Conservation (phyloP, 2,888 invertebrate genomes). For the Megastigmus dorsalis region DNA sequence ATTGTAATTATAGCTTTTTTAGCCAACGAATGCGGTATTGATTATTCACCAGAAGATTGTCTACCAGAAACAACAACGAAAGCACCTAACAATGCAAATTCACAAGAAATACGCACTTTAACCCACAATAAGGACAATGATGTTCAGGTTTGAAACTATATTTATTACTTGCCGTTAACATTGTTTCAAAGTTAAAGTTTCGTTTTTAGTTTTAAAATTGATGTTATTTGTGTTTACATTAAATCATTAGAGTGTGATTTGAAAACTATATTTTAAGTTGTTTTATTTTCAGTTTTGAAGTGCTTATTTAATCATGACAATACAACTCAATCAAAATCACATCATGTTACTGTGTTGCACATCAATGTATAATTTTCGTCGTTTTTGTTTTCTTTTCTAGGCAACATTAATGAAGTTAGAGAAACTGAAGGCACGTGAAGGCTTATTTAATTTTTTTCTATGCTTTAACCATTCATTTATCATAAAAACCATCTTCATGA, state of each 20-base stretch:
- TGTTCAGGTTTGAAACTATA: constrained; percentile 67
- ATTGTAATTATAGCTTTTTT: constrained; percentile 76
- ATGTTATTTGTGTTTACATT: constrained; percentile 4
- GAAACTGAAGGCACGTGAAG: constrained; percentile 79
- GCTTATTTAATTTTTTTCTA: constrained; percentile 67
- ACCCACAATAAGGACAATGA: constrained; percentile 66
- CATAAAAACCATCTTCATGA: constrained; percentile 37
- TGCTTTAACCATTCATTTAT: constrained; percentile 33
- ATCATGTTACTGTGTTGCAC: constrained; percentile 49
- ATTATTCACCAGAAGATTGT: constrained; percentile 75
- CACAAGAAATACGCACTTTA: constrained; percentile 48
- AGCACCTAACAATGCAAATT: constrained; percentile 61
- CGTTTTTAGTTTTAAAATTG: too few relatives aligned
- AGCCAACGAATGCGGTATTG: constrained; percentile 74
- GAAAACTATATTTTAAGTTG: neutral
- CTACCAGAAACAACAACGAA: constrained; percentile 68
- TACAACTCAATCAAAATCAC: neutral
- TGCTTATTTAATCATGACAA: neutral
- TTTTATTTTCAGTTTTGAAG: constrained; percentile 25
- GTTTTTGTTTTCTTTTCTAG: constrained; percentile 76
- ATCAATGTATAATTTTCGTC: constrained; percentile 46
- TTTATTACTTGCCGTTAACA: neutral
- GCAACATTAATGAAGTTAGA: constrained; percentile 78
- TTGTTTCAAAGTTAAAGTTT: too few relatives aligned
- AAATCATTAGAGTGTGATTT: constrained; percentile 19